phyloP scores from a whole-genome alignment of 2,888 invertebrate species.

The Hydroisotoma schaefferi region DNA sequence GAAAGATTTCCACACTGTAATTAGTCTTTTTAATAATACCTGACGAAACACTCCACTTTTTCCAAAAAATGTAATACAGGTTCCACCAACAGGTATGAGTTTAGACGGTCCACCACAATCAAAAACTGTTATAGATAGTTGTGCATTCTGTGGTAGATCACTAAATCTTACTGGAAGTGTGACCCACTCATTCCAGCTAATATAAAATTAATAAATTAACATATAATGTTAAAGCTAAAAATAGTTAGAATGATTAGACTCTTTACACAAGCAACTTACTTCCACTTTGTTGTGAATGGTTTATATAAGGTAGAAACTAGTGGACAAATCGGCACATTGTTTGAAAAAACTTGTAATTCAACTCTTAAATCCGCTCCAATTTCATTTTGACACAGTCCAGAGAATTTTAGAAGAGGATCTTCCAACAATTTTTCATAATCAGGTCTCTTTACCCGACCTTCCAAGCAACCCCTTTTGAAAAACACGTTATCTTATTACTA shows the following conservation, averaged over 20 bases:
- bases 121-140: slow-evolving; percentile 81
- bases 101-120: slow-evolving; percentile 86
- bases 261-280: slow-evolving; percentile 59
- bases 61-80: slow-evolving; percentile 87
- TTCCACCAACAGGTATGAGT: slow-evolving; percentile 83
- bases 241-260: background rate
- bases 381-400: slow-evolving; percentile 74
- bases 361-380: slow-evolving; percentile 79
- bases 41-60: slow-evolving; percentile 88
- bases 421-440: slow-evolving; percentile 81
- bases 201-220: no score
- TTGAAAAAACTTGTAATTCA: slow-evolving; percentile 64
- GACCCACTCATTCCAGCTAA: slow-evolving; percentile 99
- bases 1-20: background rate
- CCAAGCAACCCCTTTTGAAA: slow-evolving; percentile 82
- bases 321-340: slow-evolving; percentile 66
- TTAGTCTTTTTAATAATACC: slow-evolving; percentile 53
- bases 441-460: slow-evolving; percentile 81
- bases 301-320: slow-evolving; percentile 89
- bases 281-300: slow-evolving; percentile 87
- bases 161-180: slow-evolving; percentile 83
- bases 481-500: slow-evolving; percentile 13
- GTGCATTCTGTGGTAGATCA: slow-evolving; percentile 82
- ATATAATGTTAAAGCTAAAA: background rate
- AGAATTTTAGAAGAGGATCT: slow-evolving; percentile 85